A percentile compares a stretch with the other conserved stretches of the same genome.
Evolutionary conservation across 2,113 vertebrate genomes (phyloP).

Genomic region (human): DNA sequence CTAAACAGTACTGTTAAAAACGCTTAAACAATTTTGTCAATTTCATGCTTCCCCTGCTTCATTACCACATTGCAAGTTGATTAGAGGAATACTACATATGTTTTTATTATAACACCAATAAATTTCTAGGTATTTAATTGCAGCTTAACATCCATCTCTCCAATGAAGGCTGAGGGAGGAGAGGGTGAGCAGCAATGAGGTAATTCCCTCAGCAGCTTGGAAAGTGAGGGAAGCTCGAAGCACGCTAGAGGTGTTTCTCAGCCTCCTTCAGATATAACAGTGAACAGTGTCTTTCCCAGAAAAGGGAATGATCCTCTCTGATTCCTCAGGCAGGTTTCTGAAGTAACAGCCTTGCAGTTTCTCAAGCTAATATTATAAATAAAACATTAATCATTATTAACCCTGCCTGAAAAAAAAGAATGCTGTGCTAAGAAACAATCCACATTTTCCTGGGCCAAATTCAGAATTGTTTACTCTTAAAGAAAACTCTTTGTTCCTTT

Average conservation of each 20-base stretch:
- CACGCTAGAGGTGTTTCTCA: background rate
- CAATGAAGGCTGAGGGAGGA: background rate
- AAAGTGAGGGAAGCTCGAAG: background rate
- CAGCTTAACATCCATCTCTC: background rate
- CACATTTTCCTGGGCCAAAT: constrained; percentile 8
- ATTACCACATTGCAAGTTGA: background rate
- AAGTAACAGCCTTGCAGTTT: constrained; percentile 43
- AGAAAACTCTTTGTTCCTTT: constrained; percentile 16
- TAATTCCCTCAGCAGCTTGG: background rate
- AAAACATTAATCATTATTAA: constrained; percentile 61
- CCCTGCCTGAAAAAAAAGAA: background rate
- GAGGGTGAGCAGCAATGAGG: background rate
- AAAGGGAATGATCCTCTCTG: background rate
- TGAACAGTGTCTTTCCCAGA: background rate
- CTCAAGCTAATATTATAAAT: constrained; percentile 56
- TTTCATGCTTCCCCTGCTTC: background rate
- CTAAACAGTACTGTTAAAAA: constrained; percentile 33
- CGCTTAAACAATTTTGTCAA: background rate
- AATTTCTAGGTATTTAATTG: background rate
- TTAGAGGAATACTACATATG: background rate
- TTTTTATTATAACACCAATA: background rate
- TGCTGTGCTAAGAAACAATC: background rate
- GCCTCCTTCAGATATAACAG: background rate
- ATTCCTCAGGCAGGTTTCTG: constrained; percentile 16
- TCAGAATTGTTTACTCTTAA: constrained; percentile 21